phyloP scores from a whole-genome alignment of 2,113 vertebrate genomes.

The Speoplatyrhinus poulsoni region DNA sequence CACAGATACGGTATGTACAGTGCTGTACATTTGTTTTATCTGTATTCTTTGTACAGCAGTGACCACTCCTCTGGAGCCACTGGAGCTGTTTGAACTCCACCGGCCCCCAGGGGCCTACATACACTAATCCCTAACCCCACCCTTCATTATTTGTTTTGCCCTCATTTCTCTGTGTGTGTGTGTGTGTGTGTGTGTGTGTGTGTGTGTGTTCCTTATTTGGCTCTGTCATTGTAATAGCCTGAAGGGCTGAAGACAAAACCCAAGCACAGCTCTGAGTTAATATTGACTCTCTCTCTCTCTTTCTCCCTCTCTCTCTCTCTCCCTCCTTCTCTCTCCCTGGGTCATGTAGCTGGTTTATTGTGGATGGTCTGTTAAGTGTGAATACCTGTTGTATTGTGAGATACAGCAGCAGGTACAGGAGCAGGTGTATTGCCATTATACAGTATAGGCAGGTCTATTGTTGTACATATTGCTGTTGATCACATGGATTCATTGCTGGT shows the following conservation, averaged over 20 bases:
- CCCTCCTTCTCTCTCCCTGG: too few relatives aligned
- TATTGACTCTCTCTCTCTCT: slow-evolving; percentile 51
- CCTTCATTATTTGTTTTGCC: slow-evolving; percentile 73
- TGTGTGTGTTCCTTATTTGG: slow-evolving; percentile 31
- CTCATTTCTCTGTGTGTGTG: slow-evolving; percentile 59
- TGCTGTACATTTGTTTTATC: slow-evolving; percentile 48
- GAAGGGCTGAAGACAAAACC: slow-evolving; percentile 55
- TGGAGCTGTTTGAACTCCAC: slow-evolving; percentile 58
- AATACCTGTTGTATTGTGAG: neutral
- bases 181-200: slow-evolving; percentile 33
- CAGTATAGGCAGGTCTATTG: neutral
- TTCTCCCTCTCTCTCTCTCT: slow-evolving; percentile 10
- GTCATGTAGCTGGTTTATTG: neutral
- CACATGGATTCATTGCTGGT: neutral
- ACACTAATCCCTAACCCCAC: slow-evolving; percentile 47
- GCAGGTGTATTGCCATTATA: slow-evolving; percentile 30
- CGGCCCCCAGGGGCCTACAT: slow-evolving; percentile 60
- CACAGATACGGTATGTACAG: slow-evolving; percentile 25
- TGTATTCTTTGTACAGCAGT: slow-evolving; percentile 50
- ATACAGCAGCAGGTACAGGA: neutral
- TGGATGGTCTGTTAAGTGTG: neutral
- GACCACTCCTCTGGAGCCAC: slow-evolving; percentile 57
- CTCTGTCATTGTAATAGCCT: slow-evolving; percentile 63
- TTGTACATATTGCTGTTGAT: neutral
- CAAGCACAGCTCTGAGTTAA: slow-evolving; percentile 53